Percentiles rank a stretch among this genome's conserved stretches.
Conservation (phyloP, 2,113 vertebrate genomes). For the Motacilla alba region DNA sequence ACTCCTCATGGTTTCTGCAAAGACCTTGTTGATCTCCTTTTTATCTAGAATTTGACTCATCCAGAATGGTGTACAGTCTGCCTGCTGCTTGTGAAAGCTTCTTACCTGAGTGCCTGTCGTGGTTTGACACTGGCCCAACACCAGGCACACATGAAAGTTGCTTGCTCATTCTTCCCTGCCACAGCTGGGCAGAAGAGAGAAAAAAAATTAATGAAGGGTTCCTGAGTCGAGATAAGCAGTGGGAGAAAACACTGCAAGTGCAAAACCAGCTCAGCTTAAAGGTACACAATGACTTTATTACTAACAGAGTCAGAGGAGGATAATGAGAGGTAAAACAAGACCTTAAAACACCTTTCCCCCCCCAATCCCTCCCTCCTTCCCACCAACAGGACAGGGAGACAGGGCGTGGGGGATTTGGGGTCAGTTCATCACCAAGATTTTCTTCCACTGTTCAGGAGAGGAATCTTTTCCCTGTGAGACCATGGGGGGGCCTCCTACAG, state of each 20-base stretch:
- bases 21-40: neutral
- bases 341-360: neutral
- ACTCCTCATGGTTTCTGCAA: neutral
- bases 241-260: neutral
- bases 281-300: neutral
- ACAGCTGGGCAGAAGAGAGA: neutral
- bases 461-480: neutral
- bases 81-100: neutral
- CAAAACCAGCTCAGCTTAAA: neutral
- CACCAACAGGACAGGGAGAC: fast-evolving
- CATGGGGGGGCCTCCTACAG: fast-evolving
- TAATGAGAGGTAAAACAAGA: neutral
- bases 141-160: fast-evolving
- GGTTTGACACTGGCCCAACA: neutral
- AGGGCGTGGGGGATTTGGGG: fast-evolving
- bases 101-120: fast-evolving
- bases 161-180: neutral
- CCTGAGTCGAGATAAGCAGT: neutral
- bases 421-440: neutral
- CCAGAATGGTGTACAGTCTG: fast-evolving
- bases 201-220: neutral
- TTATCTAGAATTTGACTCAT: neutral
- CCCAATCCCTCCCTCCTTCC: neutral
- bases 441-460: neutral
- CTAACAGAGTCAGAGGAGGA: no score